Percentiles rank a stretch among this genome's conserved stretches.
These are phyloP conservation scores for Mizuhopecten yessoensis DNA, from an alignment of 1,140 invertebrate genomes.

Conservation along the genomic window DNA sequence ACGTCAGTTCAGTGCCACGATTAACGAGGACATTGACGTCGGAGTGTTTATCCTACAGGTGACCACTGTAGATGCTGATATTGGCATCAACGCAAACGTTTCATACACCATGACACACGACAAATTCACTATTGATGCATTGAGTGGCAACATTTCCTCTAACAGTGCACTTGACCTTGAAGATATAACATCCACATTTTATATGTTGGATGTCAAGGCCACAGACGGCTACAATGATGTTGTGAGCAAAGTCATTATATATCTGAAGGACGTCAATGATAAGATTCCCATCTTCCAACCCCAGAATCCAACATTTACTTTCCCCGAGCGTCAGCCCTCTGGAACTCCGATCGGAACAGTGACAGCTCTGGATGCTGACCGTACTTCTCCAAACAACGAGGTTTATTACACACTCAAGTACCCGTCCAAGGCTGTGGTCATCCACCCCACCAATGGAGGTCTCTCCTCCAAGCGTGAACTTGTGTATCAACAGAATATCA, in stretches of 20 bases:
- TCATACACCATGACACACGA: conserved; percentile 90
- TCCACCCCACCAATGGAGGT: conserved; percentile 95
- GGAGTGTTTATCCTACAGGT: conserved; percentile 96
- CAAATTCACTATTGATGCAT: conserved; percentile 94
- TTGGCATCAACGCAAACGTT: conserved; percentile 92
- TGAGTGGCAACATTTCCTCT: conserved; percentile 96
- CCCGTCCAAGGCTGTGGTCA: conserved; percentile 94
- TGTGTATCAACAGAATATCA: conserved; percentile 90
- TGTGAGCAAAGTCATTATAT: conserved; percentile 89
- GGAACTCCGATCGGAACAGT: conserved; percentile 91
- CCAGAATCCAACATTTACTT: conserved; percentile 75
- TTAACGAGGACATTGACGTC: conserved; percentile 96
- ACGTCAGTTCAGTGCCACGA: conserved; percentile 94
- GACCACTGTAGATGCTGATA: conserved; percentile 91
- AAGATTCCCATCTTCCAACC: conserved; percentile 75
- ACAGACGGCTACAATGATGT: conserved; percentile 89
- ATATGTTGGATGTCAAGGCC: conserved; percentile 91
- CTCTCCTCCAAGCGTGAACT: conserved; percentile 93
- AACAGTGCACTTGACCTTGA: conserved; percentile 93
- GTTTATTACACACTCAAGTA: conserved; percentile 94
- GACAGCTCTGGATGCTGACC: conserved; percentile 94
- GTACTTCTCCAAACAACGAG: conserved; percentile 95
- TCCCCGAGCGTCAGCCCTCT: conserved; percentile 89
- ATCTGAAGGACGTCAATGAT: conserved; percentile 90
- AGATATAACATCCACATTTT: conserved; percentile 81